A percentile compares a stretch with the other conserved stretches of the same genome.
Evolutionary conservation across 2,888 invertebrate genomes (phyloP).

Genomic region (Cremastobaeus sp.): DNA sequence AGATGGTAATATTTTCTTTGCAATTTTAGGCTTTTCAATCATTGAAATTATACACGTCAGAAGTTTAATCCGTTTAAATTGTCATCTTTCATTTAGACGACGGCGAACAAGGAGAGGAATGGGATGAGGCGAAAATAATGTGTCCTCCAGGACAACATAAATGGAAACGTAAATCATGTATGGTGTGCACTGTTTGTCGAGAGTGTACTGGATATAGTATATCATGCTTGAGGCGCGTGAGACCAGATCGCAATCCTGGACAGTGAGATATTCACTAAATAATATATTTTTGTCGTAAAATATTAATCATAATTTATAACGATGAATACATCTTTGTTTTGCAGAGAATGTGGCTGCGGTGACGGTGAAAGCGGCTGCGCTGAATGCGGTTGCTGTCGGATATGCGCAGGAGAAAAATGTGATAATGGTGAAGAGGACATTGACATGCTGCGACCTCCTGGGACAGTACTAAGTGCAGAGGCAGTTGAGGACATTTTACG

Average conservation of each 20-base stretch:
- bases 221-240: conserved; percentile 87
- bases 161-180: conserved; percentile 90
- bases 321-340: conserved; percentile 12
- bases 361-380: conserved; percentile 96
- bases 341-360: conserved; percentile 95
- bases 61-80: too few relatives aligned
- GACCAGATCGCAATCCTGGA: conserved; percentile 84
- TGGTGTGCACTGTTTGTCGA: conserved; percentile 93
- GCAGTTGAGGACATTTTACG: conserved; percentile 68
- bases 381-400: conserved; percentile 93
- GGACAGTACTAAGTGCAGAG: conserved; percentile 79
- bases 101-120: conserved; percentile 79
- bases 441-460: conserved; percentile 76
- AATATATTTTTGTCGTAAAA: neutral
- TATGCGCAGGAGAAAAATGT: conserved; percentile 87
- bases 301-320: neutral
- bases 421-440: conserved; percentile 78
- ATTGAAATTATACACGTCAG: too few relatives aligned
- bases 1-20: too few relatives aligned
- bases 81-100: conserved; percentile 64
- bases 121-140: conserved; percentile 80
- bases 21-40: too few relatives aligned
- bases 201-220: conserved; percentile 96
- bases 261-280: conserved; percentile 65
- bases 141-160: conserved; percentile 87